phyloP scores from a whole-genome alignment of 1,140 invertebrate genomes.

The Drosophila sturtevanti region DNA sequence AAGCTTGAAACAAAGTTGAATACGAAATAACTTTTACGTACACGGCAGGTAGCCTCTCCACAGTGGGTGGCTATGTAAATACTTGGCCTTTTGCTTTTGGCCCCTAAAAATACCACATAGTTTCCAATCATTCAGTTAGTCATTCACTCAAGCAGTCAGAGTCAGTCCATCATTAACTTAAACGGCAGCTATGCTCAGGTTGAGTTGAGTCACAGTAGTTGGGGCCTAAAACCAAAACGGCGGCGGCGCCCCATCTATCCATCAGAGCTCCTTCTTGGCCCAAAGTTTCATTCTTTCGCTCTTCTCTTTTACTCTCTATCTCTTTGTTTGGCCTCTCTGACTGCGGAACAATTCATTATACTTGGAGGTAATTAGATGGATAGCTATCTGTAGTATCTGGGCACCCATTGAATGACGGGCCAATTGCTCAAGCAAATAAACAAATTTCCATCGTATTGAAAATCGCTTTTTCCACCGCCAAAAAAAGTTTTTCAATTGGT shows the following conservation, averaged over 20 bases:
- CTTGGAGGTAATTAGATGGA: slow-evolving; percentile 54
- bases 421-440: slow-evolving; percentile 80
- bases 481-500: slow-evolving; percentile 25
- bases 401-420: slow-evolving; percentile 59
- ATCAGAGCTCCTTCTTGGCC: slow-evolving; percentile 48
- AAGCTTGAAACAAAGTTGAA: slow-evolving; percentile 29
- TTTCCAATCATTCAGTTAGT: slow-evolving; percentile 44
- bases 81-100: slow-evolving; percentile 66
- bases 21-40: slow-evolving; percentile 30
- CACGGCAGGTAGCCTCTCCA: slow-evolving; percentile 69
- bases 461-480: not conserved
- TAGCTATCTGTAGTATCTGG: slow-evolving; percentile 47
- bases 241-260: slow-evolving; percentile 67
- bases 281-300: slow-evolving; percentile 4
- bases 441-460: slow-evolving; percentile 55
- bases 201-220: slow-evolving; percentile 47
- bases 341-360: slow-evolving; percentile 74
- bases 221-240: slow-evolving; percentile 12
- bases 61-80: slow-evolving; percentile 79
- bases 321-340: not conserved
- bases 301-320: slow-evolving; percentile 7
- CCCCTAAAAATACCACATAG: slow-evolving; percentile 74
- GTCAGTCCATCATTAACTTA: slow-evolving; percentile 34
- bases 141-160: slow-evolving; percentile 38
- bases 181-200: slow-evolving; percentile 48